Conservation (phyloP, 2,797 vertebrate genomes). For the Darevskia mixta region DNA sequence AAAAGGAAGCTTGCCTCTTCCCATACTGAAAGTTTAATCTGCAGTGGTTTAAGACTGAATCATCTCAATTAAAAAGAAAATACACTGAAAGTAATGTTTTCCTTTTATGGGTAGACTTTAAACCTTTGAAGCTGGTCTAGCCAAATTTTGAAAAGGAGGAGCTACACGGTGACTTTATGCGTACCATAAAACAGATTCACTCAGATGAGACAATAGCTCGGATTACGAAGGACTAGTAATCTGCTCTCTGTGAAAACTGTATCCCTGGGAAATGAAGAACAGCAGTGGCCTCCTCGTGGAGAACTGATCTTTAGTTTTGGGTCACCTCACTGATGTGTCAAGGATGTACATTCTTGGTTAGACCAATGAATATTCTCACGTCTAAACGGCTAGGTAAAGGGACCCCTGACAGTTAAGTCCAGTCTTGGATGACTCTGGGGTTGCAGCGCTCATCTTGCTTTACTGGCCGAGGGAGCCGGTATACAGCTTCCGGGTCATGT, state of each 20-base stretch:
- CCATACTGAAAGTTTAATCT: constrained; percentile 45
- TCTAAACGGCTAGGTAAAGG: too few relatives aligned
- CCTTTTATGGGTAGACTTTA: constrained; percentile 67
- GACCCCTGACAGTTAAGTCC: too few relatives aligned
- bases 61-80: constrained; percentile 66
- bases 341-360: too few relatives aligned
- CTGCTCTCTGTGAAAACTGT: background rate
- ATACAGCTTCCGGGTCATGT: too few relatives aligned
- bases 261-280: too few relatives aligned
- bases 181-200: constrained; percentile 55
- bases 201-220: constrained; percentile 46
- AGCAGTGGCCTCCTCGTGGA: too few relatives aligned
- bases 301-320: too few relatives aligned
- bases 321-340: too few relatives aligned
- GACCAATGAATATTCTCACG: too few relatives aligned
- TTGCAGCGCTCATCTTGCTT: too few relatives aligned
- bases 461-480: too few relatives aligned
- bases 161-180: constrained; percentile 59
- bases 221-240: constrained; percentile 48
- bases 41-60: constrained; percentile 73
- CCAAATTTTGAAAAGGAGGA: constrained; percentile 65
- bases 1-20: constrained; percentile 45
- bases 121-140: constrained; percentile 68
- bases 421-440: too few relatives aligned
- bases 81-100: constrained; percentile 64